phyloP scores from a whole-genome alignment of 2,113 vertebrate species.

The Telmatochromis sp. region DNA sequence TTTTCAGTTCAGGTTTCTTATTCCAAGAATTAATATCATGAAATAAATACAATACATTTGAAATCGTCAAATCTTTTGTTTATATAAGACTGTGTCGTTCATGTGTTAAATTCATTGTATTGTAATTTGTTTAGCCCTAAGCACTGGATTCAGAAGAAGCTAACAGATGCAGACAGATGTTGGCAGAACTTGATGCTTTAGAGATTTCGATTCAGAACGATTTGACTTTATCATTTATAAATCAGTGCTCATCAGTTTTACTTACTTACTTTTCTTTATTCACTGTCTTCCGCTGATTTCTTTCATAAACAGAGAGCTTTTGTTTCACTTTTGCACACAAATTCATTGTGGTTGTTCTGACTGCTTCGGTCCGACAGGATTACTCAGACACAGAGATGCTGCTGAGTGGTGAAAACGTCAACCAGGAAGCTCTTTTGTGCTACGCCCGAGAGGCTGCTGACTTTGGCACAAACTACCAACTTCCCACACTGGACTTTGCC shows the following conservation, averaged over 20 bases:
- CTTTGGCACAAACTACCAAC: slow-evolving; percentile 93
- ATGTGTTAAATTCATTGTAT: neutral
- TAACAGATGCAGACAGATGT: neutral
- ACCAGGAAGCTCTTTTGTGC: slow-evolving; percentile 88
- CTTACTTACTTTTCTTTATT: neutral
- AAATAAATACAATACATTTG: neutral
- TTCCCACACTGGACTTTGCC: slow-evolving; percentile 92
- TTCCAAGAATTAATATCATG: neutral
- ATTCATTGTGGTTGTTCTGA: neutral
- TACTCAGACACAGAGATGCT: slow-evolving; percentile 86
- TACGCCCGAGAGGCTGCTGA: slow-evolving; percentile 94
- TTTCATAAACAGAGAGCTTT: neutral
- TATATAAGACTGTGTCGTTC: neutral
- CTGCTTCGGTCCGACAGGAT: slow-evolving; percentile 71
- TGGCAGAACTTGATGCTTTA: neutral
- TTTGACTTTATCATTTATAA: neutral
- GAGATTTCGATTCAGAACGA: neutral
- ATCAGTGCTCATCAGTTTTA: neutral
- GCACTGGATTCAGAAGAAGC: neutral
- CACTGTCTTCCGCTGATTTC: neutral
- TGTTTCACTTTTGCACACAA: neutral
- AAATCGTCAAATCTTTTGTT: neutral
- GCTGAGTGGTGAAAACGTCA: slow-evolving; percentile 83
- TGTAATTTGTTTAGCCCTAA: neutral
- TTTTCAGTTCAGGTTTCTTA: neutral